Base-by-base conservation (phyloP, 2,113 vertebrate genomes). In the Calyptommatus sinebrachiatus region DNA sequence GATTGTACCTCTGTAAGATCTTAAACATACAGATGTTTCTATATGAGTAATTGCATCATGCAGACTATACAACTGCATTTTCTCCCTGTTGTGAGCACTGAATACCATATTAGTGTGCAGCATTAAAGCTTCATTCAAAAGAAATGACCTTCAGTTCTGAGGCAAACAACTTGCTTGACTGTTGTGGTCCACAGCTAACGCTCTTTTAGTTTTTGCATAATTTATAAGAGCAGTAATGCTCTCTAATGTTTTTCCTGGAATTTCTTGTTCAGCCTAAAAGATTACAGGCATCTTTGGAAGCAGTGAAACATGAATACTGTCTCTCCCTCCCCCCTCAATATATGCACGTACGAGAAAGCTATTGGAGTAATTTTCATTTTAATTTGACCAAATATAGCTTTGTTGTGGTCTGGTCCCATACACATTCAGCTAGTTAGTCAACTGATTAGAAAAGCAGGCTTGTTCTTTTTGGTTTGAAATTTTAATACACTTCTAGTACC, bases 401-500 rank as follows among this genome's bases (percentile, higher is more conserved):
- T 4, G 66, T 48, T 62, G 50, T 73, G 63, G n/a, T 75, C 72
- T 18, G 67, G 76, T 77, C 85, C 10, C 81, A 29, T 60, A 31
- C 22, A 79, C 71, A 29, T 65, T 73, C 61, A 71, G 4, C 68
- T 29, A 75, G 80, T 18, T 50, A 82, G n/a, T 71, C 85, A 75
- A 77, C 16, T 63, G 60, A 46, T 46, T 74, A 50, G 45, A 28
- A 75, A 21, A 67, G 24, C 75, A 57, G 85, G 75, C 79, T 26
- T 11, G 71, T 88, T 16, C 53, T 57, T 57, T 57, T 57, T 57
- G 53, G 53, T 77, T 81, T 78, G 57, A 2, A 8, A 76, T 76
- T 72, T 87, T 81, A 84, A 81, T 83, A 81, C 85, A 92, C 87
- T 89, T 85, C 80, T 77, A 90, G 24, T 83, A 76, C 71, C 81